A percentile compares a stretch with the other conserved stretches of the same genome.
Evolutionary conservation across 2,113 vertebrate genomes (phyloP).

Genomic region (Cichladusa arquata): DNA sequence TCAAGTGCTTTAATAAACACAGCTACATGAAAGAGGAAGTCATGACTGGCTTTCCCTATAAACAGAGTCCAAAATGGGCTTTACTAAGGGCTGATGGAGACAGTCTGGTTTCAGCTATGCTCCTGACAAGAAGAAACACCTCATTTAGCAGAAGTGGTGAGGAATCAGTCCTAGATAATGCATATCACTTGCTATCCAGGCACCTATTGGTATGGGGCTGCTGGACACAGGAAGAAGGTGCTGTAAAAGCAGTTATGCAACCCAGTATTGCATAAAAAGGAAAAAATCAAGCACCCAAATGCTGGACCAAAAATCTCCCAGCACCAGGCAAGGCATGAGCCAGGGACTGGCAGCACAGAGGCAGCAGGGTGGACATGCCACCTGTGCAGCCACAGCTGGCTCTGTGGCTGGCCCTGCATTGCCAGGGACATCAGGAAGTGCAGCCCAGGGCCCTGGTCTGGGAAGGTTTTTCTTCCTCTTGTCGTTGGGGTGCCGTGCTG

Average conservation of each 20-base stretch:
- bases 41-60: not conserved
- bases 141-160: not conserved
- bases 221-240: not conserved
- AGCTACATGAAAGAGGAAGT: not conserved
- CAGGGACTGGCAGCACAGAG: not conserved
- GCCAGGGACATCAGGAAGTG: not conserved
- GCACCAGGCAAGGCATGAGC: not conserved
- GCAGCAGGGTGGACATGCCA: not conserved
- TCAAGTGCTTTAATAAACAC: not conserved
- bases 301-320: not conserved
- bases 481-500: rapidly evolving
- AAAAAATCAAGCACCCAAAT: not conserved
- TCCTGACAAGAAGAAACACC: not conserved
- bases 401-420: rapidly evolving
- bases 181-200: not conserved
- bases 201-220: rapidly evolving
- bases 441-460: rapidly evolving
- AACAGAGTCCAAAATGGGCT: rapidly evolving
- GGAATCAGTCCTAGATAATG: not conserved
- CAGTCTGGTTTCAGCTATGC: rapidly evolving
- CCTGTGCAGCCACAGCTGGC: rapidly evolving
- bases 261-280: not conserved
- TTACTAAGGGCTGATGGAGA: not conserved
- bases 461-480: not conserved
- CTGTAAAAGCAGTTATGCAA: rapidly evolving